Evolutionary conservation across 2,888 invertebrate species (phyloP).

Genomic region (Amphipyra tragopoginis): DNA sequence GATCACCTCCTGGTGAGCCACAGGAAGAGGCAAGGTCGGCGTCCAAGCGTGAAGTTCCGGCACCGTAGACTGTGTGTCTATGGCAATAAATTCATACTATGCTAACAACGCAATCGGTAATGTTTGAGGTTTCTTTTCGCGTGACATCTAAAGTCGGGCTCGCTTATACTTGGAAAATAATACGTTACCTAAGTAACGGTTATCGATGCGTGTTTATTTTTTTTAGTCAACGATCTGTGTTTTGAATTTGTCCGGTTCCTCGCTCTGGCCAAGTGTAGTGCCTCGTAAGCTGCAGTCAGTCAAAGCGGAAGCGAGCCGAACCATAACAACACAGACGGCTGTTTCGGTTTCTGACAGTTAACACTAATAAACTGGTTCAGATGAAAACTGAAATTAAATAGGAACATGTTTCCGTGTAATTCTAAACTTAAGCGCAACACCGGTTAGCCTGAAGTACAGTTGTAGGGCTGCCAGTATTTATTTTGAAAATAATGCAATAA

Average conservation of each 20-base stretch:
- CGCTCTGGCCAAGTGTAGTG: conserved; percentile 63
- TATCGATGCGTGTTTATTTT: conserved; percentile 78
- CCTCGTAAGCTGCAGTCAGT: conserved; percentile 61
- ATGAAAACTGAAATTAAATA: conserved; percentile 81
- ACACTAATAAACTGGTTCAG: conserved; percentile 83
- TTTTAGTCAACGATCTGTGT: conserved; percentile 75
- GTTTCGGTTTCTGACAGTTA: conserved; percentile 80
- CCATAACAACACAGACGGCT: conserved; percentile 83
- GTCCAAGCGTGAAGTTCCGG: conserved; percentile 85
- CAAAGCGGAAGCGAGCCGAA: conserved; percentile 82
- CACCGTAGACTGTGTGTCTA: conserved; percentile 72
- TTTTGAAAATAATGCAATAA: not conserved
- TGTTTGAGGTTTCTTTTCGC: conserved; percentile 13
- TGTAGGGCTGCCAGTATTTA: conserved; percentile 31
- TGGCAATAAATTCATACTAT: not conserved
- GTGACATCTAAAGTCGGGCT: conserved; percentile 2
- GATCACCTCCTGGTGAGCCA: conserved; percentile 67
- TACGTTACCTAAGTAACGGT: conserved; percentile 51
- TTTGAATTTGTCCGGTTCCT: conserved; percentile 68
- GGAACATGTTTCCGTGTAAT: conserved; percentile 77
- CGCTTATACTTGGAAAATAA: conserved; percentile 19
- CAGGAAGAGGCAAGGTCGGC: conserved; percentile 88
- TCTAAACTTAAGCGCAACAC: conserved; percentile 63
- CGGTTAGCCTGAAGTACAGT: conserved; percentile 39
- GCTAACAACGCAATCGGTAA: not conserved